Percentiles rank a stretch among this genome's conserved stretches.
These are phyloP conservation scores for Chelonus insularis DNA, from an alignment of 1,140 invertebrate genomes.

Conservation along the genomic window DNA sequence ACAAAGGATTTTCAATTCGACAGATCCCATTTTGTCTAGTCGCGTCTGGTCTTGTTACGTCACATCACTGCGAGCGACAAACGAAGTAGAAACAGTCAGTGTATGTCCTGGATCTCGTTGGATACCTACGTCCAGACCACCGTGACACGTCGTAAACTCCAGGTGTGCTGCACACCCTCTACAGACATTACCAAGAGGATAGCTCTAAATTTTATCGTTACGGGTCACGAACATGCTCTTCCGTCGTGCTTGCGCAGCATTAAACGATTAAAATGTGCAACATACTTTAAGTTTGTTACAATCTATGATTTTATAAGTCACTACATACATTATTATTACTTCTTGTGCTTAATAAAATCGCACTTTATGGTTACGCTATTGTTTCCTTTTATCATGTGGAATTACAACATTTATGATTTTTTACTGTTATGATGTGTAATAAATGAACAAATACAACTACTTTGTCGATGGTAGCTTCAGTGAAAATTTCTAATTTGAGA, in stretches of 20 bases:
- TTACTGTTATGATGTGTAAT: too few species aligned
- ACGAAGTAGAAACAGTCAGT: constrained; percentile 4
- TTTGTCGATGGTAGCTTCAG: too few species aligned
- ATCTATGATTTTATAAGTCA: background rate
- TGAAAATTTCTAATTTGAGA: too few species aligned
- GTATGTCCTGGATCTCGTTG: constrained; percentile 4
- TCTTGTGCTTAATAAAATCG: too few species aligned
- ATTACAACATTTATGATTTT: too few species aligned
- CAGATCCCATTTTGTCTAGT: constrained; percentile 3
- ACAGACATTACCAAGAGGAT: background rate
- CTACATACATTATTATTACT: too few species aligned
- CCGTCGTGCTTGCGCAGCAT: constrained; percentile 16
- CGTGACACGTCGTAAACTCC: constrained; percentile 32
- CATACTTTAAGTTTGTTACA: background rate
- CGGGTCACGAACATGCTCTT: constrained; percentile 23
- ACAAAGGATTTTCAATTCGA: constrained; percentile 9
- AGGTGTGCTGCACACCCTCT: constrained; percentile 13
- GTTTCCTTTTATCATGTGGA: too few species aligned
- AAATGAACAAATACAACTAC: too few species aligned
- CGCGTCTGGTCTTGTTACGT: constrained; percentile 8
- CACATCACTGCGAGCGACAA: constrained; percentile 2
- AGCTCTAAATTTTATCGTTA: constrained; percentile 26
- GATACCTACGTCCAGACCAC: constrained; percentile 19
- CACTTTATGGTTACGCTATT: too few species aligned
- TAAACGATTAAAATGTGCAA: constrained; percentile 22